Evolutionary conservation across 2,113 vertebrate genomes (phyloP).

Genomic region (Pyxicephalus adspersus): DNA sequence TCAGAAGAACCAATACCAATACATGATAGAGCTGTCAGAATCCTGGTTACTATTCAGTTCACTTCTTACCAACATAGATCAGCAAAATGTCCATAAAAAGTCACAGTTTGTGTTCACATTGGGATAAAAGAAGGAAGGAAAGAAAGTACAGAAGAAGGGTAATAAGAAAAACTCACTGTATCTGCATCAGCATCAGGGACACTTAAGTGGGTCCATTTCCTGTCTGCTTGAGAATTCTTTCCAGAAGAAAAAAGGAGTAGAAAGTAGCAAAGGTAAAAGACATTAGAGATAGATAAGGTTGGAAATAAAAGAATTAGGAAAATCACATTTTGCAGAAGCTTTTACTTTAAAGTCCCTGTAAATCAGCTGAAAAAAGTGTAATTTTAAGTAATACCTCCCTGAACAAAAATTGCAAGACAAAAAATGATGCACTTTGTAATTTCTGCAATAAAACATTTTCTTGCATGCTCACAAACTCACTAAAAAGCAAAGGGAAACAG

Average conservation of each 20-base stretch:
- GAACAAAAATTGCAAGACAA: too few relatives aligned
- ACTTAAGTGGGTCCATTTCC: conserved; percentile 91
- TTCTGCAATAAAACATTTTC: too few relatives aligned
- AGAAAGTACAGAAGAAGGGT: conserved; percentile 8
- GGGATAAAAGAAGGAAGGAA: background rate
- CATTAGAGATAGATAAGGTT: conserved; percentile 62
- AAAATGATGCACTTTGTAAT: too few relatives aligned
- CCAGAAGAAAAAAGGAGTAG: conserved; percentile 61
- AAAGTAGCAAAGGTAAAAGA: conserved; percentile 53
- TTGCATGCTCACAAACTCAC: too few relatives aligned
- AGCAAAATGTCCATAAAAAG: too few relatives aligned
- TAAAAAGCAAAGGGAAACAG: too few relatives aligned
- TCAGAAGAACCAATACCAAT: too few relatives aligned
- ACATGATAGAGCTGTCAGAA: too few relatives aligned
- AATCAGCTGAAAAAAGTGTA: too few relatives aligned
- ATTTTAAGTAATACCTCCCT: too few relatives aligned
- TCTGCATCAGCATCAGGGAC: conserved; percentile 94
- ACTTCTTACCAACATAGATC: too few relatives aligned
- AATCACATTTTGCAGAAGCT: background rate
- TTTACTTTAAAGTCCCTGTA: background rate
- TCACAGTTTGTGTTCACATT: background rate
- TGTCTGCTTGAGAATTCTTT: conserved; percentile 86
- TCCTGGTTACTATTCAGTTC: too few relatives aligned
- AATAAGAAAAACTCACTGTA: conserved; percentile 86
- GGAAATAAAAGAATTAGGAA: background rate